These are phyloP conservation scores for Drosophila baimaii DNA, from an alignment of 1,140 invertebrate genomes.

Conservation along the genomic window DNA sequence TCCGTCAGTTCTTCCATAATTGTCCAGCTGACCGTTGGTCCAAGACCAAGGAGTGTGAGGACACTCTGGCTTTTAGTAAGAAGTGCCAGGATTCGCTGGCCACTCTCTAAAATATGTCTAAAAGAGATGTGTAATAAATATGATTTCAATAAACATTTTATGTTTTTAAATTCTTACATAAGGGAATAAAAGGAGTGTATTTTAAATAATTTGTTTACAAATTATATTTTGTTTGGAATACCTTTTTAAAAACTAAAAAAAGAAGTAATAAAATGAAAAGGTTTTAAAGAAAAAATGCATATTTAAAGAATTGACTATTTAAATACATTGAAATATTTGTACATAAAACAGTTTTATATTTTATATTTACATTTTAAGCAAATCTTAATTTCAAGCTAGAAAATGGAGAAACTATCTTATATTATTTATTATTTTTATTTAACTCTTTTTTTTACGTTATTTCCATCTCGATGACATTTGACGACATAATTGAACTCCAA, in stretches of 20 bases:
- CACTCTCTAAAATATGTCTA: slow-evolving; percentile 25
- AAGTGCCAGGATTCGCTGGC: slow-evolving; percentile 61
- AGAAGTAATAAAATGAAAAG: neutral
- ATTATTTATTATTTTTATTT: too few relatives aligned
- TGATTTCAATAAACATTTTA: neutral
- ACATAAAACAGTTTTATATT: too few relatives aligned
- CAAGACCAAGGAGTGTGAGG: slow-evolving; percentile 54
- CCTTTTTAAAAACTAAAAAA: too few relatives aligned
- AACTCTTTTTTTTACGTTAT: too few relatives aligned
- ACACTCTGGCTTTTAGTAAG: slow-evolving; percentile 55
- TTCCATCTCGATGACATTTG: too few relatives aligned
- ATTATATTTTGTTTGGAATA: too few relatives aligned
- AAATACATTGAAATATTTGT: too few relatives aligned
- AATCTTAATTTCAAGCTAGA: neutral
- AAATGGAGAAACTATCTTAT: neutral
- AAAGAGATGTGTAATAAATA: neutral
- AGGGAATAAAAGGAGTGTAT: neutral
- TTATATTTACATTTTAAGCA: rapidly evolving
- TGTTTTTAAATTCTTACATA: neutral
- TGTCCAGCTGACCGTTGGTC: slow-evolving; percentile 66
- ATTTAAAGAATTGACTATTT: too few relatives aligned
- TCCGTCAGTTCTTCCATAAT: slow-evolving; percentile 73
- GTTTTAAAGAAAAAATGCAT: too few relatives aligned
- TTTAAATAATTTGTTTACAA: too few relatives aligned
- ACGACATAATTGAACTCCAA: too few relatives aligned